These are phyloP conservation scores for Lasiurus cinereus DNA, from an alignment of 2,113 vertebrate species.

Conservation along the genomic window DNA sequence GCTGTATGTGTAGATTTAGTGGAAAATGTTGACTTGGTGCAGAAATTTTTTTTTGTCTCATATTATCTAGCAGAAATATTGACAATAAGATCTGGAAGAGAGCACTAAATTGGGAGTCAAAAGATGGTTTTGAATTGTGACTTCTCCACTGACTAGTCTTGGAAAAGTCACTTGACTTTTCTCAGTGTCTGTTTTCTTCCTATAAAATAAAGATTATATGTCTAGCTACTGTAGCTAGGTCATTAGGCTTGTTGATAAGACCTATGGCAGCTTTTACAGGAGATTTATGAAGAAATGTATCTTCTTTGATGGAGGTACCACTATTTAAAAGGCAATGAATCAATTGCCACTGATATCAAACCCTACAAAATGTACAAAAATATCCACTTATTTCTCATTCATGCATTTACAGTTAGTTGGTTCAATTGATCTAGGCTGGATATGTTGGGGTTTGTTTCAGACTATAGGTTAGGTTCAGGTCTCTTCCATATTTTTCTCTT, in stretches of 20 bases:
- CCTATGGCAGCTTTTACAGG: background rate
- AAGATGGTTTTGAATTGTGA: background rate
- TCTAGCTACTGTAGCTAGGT: background rate
- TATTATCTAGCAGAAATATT: constrained; percentile 28
- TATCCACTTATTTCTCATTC: background rate
- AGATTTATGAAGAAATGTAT: constrained; percentile 21
- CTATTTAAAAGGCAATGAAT: background rate
- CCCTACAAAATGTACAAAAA: background rate
- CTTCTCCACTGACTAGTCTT: background rate
- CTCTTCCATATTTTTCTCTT: background rate
- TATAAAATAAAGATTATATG: background rate
- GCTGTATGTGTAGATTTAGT: constrained; percentile 55
- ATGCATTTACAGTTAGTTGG: background rate
- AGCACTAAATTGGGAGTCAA: background rate
- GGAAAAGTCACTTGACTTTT: background rate
- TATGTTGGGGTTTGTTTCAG: background rate
- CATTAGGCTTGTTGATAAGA: background rate
- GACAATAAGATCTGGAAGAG: background rate
- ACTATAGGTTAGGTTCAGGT: background rate
- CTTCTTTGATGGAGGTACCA: background rate
- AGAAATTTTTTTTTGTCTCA: constrained; percentile 29
- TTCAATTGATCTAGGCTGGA: background rate
- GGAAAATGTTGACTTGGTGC: constrained; percentile 8
- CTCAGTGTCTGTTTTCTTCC: background rate
- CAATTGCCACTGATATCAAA: background rate